A percentile compares a stretch with the other conserved stretches of the same genome.
Conservation (phyloP, 2,888 invertebrate species). For the Agapostemon virescens region DNA sequence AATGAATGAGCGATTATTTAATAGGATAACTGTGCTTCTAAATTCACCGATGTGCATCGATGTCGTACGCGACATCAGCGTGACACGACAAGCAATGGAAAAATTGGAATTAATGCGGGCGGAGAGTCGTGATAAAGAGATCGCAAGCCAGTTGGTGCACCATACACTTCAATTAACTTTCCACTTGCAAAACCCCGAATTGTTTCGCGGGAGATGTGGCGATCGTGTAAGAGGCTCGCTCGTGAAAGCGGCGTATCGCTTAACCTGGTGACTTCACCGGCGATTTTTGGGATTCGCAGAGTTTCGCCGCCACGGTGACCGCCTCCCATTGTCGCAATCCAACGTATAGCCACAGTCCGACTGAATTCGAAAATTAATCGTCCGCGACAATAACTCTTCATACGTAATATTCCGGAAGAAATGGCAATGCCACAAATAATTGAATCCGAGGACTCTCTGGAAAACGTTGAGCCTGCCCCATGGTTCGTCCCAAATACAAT, state of each 20-base stretch:
- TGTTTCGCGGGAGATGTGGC: conserved; percentile 29
- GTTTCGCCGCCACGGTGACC: conserved; percentile 13
- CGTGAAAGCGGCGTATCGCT: conserved; percentile 57
- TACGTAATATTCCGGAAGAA: neutral
- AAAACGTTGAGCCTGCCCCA: neutral
- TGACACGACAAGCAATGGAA: neutral
- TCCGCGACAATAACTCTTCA: neutral
- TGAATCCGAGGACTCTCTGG: neutral
- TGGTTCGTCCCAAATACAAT: neutral
- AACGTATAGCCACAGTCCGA: neutral
- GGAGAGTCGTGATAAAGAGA: neutral
- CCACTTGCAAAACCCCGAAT: conserved; percentile 19
- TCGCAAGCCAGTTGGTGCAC: conserved; percentile 15
- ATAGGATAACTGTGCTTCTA: too few relatives aligned
- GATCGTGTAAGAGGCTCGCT: conserved; percentile 56
- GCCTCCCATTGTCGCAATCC: conserved; percentile 3
- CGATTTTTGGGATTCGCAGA: conserved; percentile 36
- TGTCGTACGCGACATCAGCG: too few relatives aligned
- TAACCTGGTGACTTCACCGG: conserved; percentile 43
- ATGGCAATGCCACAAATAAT: neutral
- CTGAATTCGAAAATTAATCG: neutral
- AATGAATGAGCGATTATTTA: too few relatives aligned
- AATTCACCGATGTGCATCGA: too few relatives aligned
- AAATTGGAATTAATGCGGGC: neutral
- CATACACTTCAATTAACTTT: conserved; percentile 17